Base-by-base conservation (phyloP, 2,797 vertebrate species). In the Micropoecilia bifurca region DNA sequence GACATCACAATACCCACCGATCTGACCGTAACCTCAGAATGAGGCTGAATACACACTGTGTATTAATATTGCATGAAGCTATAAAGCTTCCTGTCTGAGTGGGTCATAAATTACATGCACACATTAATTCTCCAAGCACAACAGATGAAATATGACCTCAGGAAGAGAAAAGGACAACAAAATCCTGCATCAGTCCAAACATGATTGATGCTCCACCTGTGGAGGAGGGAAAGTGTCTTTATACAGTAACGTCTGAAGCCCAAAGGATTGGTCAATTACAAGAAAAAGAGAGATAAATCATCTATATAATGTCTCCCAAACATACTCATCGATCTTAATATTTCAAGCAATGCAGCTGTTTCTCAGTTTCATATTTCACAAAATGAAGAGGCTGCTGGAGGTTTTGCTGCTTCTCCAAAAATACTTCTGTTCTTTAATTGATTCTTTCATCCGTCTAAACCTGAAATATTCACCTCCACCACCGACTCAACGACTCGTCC, bases 11-110 rank as follows among this genome's bases (percentile, higher is more conserved):
- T 46, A 30, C 45, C 43, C 45, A 28, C 39, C 81, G 77, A 85
- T 80, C 75, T 43, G 76, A 84, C 82, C 45, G 74, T 76, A 81
- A 72, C 36, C 79, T 78, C 57, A 53, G 75, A 84, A 71, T 59
- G 73, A 75, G 78, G 57, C 77, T 89, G 71, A 82, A 84, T 81
- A 83, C 74, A 83, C 83, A 83, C 68, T 46, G 73, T 61, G n/a
- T 45, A 88, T 93, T 80, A 92, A 93, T 92, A 91, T 72, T 90
- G 86, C 5, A 92, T 87, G 88, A 92, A 83, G 78, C 85, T 43
- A 78, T 88, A 89, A 91, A 92, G 82, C 76, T 84, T 76, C 84
- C 81, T 8, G 57, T 84, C 87, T 87, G 73, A 87, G 78, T 87
- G 81, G 79, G 71, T 77, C 87, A 92, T 93, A 87, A 90, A 91